Evolutionary conservation across 2,888 invertebrate species (phyloP).

Genomic region (Dynastes hyllus): DNA sequence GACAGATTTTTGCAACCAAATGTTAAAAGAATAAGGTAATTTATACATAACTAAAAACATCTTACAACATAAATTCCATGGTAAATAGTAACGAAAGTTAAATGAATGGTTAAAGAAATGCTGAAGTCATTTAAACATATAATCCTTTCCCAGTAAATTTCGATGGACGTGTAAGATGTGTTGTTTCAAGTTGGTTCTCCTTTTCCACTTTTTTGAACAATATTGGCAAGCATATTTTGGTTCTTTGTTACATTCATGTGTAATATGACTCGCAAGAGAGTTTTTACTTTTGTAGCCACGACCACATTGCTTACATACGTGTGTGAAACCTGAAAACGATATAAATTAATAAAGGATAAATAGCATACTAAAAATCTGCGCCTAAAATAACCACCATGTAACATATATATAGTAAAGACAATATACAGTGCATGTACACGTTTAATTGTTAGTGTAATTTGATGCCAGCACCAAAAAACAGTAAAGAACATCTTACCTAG

Average conservation of each 20-base stretch:
- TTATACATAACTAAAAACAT: constrained; percentile 7
- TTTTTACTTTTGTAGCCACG: constrained; percentile 33
- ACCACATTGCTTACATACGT: constrained; percentile 35
- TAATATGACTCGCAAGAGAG: constrained; percentile 34
- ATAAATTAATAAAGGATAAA: constrained; percentile 23
- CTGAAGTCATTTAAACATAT: constrained; percentile 28
- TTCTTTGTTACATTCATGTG: constrained; percentile 43
- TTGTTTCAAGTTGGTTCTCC: constrained; percentile 40
- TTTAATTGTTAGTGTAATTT: too few relatives aligned
- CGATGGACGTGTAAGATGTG: constrained; percentile 41
- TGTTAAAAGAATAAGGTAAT: neutral
- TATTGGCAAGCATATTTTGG: constrained; percentile 20
- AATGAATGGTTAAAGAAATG: neutral
- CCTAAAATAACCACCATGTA: neutral
- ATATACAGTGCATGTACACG: too few relatives aligned
- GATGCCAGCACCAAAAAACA: too few relatives aligned
- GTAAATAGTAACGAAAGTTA: constrained; percentile 8
- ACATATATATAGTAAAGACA: neutral
- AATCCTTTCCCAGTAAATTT: constrained; percentile 12
- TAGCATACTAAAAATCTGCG: neutral
- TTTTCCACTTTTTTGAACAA: constrained; percentile 39
- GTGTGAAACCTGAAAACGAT: constrained; percentile 35
- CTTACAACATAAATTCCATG: neutral
- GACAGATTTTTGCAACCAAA: neutral
- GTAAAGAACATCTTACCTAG: too few relatives aligned